Evolutionary conservation across 2,797 vertebrate species (phyloP).

Genomic region (Jordanella pulchra): DNA sequence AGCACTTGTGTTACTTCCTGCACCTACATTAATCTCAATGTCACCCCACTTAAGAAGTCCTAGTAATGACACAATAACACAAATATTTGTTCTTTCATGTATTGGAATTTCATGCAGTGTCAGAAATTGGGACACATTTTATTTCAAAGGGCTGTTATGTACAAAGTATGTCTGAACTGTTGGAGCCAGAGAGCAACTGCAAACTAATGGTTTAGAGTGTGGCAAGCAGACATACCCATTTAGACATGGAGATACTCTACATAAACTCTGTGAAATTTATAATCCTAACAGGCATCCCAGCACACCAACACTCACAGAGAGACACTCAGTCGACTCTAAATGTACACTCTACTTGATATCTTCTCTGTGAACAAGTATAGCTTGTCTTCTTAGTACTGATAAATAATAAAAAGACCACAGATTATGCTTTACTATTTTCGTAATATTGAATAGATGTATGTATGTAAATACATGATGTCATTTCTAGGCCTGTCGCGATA

Average conservation of each 20-base stretch:
- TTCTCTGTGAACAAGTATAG: slow-evolving; percentile 24
- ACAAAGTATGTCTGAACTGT: slow-evolving; percentile 9
- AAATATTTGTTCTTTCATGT: slow-evolving; percentile 1
- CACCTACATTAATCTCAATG: slow-evolving; percentile 57
- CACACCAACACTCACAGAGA: slow-evolving; percentile 2
- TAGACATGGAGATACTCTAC: slow-evolving; percentile 69
- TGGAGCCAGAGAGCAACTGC: slow-evolving; percentile 24
- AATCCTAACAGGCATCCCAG: slow-evolving; percentile 57
- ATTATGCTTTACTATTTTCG: slow-evolving; percentile 36
- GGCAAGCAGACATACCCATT: slow-evolving; percentile 60
- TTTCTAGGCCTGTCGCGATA: too few species aligned
- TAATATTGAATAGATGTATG: slow-evolving; percentile 9
- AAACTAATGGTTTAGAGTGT: slow-evolving; percentile 32
- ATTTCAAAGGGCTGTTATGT: background rate
- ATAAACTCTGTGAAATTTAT: slow-evolving; percentile 71
- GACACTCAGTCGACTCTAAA: slow-evolving; percentile 3
- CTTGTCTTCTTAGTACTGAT: slow-evolving; percentile 8
- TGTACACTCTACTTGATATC: slow-evolving; percentile 34
- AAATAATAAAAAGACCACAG: slow-evolving; percentile 29
- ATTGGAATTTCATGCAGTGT: slow-evolving; percentile 19
- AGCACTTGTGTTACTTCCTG: slow-evolving; percentile 76
- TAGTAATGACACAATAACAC: background rate
- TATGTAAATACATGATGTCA: slow-evolving; percentile 2
- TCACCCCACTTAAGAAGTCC: slow-evolving; percentile 27
- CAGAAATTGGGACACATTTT: slow-evolving; percentile 7